Conservation (phyloP, 2,797 vertebrate genomes). For the Coregonus ussuriensis region DNA sequence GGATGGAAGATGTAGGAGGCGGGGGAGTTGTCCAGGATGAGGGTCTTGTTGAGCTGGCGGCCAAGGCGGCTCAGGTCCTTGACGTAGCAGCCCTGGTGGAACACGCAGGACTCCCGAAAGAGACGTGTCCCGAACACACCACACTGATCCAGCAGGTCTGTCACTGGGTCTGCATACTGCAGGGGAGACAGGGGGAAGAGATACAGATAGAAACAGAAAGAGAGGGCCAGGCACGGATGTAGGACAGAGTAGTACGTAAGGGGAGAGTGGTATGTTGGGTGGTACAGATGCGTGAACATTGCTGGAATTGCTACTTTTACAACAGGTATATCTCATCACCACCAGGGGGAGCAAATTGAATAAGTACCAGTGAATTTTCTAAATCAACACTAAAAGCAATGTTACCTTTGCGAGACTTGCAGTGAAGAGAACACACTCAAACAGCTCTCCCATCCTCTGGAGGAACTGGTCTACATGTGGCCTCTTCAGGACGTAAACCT, state of each 20-base stretch:
- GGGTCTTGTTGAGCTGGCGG: conserved; percentile 92
- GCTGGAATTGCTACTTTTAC: neutral
- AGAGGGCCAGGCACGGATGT: neutral
- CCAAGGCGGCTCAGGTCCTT: conserved; percentile 98
- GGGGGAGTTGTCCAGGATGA: conserved; percentile 98
- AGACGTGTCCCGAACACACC: conserved; percentile 94
- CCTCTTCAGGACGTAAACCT: conserved; percentile 89
- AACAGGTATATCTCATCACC: neutral
- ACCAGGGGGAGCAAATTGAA: neutral
- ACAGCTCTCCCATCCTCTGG: conserved; percentile 88
- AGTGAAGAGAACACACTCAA: conserved; percentile 89
- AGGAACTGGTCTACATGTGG: conserved; percentile 88
- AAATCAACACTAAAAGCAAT: too few relatives aligned
- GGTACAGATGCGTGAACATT: neutral
- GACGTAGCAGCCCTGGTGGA: conserved; percentile 97
- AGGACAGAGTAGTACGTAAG: neutral
- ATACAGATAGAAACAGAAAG: neutral
- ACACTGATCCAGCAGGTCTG: conserved; percentile 95
- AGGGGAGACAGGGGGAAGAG: neutral
- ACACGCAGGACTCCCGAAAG: conserved; percentile 98
- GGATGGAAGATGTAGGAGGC: conserved; percentile 99
- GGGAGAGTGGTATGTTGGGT: neutral
- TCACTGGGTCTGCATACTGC: conserved; percentile 96
- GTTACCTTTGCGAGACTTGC: conserved; percentile 87
- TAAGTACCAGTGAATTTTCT: too few relatives aligned